Evolutionary conservation across 1,140 invertebrate species (phyloP), one percentile per base, ranked within the genome.

Genomic region (Apis laboriosa): DNA sequence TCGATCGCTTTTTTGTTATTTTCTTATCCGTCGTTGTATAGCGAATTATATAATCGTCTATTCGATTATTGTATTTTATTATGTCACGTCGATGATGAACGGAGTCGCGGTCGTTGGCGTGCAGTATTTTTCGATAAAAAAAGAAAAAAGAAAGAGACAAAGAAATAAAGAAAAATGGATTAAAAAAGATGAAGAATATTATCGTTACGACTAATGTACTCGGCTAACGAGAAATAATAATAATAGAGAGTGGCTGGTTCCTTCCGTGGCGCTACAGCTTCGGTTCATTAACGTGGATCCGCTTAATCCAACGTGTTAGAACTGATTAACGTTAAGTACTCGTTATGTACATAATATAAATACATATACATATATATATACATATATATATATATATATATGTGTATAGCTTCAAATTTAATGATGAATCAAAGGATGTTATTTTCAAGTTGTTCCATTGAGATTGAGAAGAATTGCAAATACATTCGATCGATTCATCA

Each of bases 1-100:
- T 81, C 60, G 80, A 87, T 85, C 84, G 86, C 84, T 90, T 90
- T 76, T 88, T 84, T 81, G 76, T 91, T 90, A 91, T 91, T 90
- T 91, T 90, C 88, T 85, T 88, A 90, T 89, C 84, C 78, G 87
- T 89, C 90, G 88, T 91, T 92, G 90, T 91, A 91, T 89, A 81
- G 76, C 81, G 87, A 86, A 85, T 34, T 34, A 34, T 34, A 34
- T 34, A 81, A 90, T 79, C 84, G 76, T 92, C 84, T 90, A 90
- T 90, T 90, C 83, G 75, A 91, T 86, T 87, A 86, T 88, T 91
- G 87, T 92, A 92, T 92, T 92, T 92, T 91, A 91, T 90, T 92
- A 92, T 90, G 86, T 90, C 85, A 92, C 82, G 87, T 91, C 85
- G 89, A 90, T 91, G 84, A 84, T 88, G 87, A 88, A 81, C 79